Percentiles rank a stretch among this genome's conserved stretches.
Conservation (phyloP, 2,113 vertebrate species). For the Tiliqua scincoides region DNA sequence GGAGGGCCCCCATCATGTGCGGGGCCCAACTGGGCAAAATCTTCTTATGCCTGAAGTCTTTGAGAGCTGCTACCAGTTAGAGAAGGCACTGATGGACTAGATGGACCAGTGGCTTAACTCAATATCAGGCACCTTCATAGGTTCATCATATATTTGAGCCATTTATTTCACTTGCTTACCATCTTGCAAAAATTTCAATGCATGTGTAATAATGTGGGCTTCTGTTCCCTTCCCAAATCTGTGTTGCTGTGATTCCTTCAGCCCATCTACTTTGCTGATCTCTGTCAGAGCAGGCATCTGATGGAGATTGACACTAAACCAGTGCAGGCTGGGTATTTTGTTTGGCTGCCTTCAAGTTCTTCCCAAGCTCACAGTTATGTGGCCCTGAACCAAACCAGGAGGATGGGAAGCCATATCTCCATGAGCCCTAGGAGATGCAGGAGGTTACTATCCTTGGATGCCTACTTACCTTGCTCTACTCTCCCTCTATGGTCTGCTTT, state of each 20-base stretch:
- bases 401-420: not conserved
- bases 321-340: not conserved
- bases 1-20: too few relatives aligned
- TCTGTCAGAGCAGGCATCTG: not conserved
- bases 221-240: not conserved
- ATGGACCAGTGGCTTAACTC: not conserved
- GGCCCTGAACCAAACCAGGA: not conserved
- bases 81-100: not conserved
- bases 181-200: not conserved
- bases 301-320: not conserved
- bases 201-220: not conserved
- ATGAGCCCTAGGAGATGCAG: not conserved
- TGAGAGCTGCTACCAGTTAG: not conserved
- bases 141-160: not conserved
- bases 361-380: not conserved
- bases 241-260: not conserved
- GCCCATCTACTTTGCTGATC: not conserved
- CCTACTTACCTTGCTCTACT: not conserved
- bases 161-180: not conserved
- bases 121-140: not conserved
- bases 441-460: not conserved
- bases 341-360: not conserved
- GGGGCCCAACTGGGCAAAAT: too few relatives aligned
- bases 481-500: not conserved
- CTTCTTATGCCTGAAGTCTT: too few relatives aligned